Evolutionary conservation across 2,797 vertebrate genomes (phyloP), one percentile per base, ranked within the genome.

Genomic region (Falco berigora): DNA sequence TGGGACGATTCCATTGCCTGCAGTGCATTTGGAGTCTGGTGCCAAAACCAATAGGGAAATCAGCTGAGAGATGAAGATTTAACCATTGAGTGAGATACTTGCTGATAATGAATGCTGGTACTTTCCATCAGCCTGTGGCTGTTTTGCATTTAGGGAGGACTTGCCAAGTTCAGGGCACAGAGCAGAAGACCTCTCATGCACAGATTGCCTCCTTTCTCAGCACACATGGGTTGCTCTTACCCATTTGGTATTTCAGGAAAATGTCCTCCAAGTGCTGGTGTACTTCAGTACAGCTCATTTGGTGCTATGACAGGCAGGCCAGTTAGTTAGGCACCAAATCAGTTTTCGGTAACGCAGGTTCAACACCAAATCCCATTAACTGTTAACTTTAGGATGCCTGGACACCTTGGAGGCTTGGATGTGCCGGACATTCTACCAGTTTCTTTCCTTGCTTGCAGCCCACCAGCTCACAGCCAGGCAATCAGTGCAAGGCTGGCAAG

Each of bases 401-500:
- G 25, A 36, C 15, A 32, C 53, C 49, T 38, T 15, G 12, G 32
- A 50, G 32, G 20, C 25, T 25, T 66, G 21, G 25, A 62, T 30
- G 5, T 66, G 30, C n/a, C 3, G 2, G 85, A 67, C 40, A 64
- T 68, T 69, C 66, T 44, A 2, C 36, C 18, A 8, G 11, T 66
- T 87, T 64, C 28, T 69, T 76, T 50, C 38, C 63, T 68, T 75
- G 58, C 38, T 95, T 80, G 68, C 73, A 94, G 59, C 30, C 55
- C 23, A 5, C 8, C 0, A 0, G 19, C 66, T 74, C n/a, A 20
- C 7, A 87, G 44, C 38, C 1, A 4, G 34, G 24, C 66, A 85
- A 2, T 24, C 80, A 73, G 46, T 18, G 12, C 38, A 59, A 72
- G 46, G 49, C 63, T 69, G 76, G 34, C 8, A 8, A 28, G 28